phyloP scores from a whole-genome alignment of 2,113 vertebrate species.

The Chelonoidis abingdonii region DNA sequence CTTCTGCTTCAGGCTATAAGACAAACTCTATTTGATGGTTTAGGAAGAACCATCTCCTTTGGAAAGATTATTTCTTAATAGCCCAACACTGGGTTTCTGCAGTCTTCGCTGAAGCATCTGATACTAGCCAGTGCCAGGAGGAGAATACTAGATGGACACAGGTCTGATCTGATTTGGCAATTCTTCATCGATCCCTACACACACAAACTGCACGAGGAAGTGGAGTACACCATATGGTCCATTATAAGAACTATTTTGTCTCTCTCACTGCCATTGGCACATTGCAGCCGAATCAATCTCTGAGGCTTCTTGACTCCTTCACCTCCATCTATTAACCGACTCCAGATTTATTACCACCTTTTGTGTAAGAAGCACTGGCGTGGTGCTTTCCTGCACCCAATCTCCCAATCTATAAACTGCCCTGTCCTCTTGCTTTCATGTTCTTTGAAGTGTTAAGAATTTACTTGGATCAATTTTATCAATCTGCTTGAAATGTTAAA shows the following conservation, averaged over 20 bases:
- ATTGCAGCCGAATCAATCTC: no score
- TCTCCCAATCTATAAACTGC: neutral
- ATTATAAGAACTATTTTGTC: neutral
- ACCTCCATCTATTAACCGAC: neutral
- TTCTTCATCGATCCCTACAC: no score
- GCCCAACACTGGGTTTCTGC: neutral
- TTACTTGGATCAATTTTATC: slow-evolving; percentile 34
- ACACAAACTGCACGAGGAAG: neutral
- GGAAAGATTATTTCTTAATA: neutral
- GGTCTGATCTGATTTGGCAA: neutral
- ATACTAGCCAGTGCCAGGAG: neutral
- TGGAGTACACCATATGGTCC: neutral
- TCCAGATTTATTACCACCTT: neutral
- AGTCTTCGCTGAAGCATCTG: neutral
- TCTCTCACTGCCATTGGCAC: neutral
- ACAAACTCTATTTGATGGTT: neutral
- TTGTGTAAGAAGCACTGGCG: neutral
- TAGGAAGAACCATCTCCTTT: neutral
- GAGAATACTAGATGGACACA: neutral
- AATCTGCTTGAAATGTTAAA: slow-evolving; percentile 49
- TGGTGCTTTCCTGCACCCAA: neutral
- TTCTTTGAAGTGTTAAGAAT: slow-evolving; percentile 11
- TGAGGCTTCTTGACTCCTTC: neutral
- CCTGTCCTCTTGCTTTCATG: neutral
- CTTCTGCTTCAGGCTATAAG: neutral